phyloP scores from a whole-genome alignment of 2,113 vertebrate species.

The Scomber japonicus region DNA sequence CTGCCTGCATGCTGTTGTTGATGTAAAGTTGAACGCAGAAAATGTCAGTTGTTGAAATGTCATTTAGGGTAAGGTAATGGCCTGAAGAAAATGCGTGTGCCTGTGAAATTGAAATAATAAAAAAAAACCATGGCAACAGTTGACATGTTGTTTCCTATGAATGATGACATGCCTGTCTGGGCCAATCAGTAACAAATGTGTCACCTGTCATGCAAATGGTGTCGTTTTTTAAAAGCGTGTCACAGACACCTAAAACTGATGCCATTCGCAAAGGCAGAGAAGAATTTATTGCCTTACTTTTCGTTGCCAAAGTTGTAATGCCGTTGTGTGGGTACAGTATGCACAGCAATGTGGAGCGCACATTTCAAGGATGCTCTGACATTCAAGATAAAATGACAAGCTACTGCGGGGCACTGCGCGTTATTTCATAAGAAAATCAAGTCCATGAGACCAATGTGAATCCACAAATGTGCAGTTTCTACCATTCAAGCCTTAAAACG shows the following conservation, averaged over 20 bases:
- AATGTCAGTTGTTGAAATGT: constrained; percentile 51
- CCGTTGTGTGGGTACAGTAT: neutral
- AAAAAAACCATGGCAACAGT: constrained; percentile 43
- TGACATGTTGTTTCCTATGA: constrained; percentile 33
- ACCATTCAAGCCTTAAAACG: neutral
- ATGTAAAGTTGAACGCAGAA: constrained; percentile 32
- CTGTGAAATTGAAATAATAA: constrained; percentile 34
- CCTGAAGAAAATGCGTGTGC: constrained; percentile 34
- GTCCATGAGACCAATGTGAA: neutral
- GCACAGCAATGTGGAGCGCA: neutral
- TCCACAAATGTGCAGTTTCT: neutral
- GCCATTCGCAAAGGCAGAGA: neutral
- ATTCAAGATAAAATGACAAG: neutral
- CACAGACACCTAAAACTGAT: neutral
- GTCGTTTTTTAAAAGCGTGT: neutral
- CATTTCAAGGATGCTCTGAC: neutral
- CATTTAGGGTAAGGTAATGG: constrained; percentile 48
- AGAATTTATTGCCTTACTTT: neutral
- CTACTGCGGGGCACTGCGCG: neutral
- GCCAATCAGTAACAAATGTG: constrained; percentile 37
- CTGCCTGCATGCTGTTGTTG: neutral
- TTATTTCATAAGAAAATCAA: neutral
- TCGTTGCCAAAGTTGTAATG: neutral
- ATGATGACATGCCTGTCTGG: constrained; percentile 23
- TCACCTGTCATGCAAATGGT: constrained; percentile 18